These are phyloP conservation scores for Drosophila tropicalis DNA, from an alignment of 1,140 invertebrate species.

Conservation along the genomic window DNA sequence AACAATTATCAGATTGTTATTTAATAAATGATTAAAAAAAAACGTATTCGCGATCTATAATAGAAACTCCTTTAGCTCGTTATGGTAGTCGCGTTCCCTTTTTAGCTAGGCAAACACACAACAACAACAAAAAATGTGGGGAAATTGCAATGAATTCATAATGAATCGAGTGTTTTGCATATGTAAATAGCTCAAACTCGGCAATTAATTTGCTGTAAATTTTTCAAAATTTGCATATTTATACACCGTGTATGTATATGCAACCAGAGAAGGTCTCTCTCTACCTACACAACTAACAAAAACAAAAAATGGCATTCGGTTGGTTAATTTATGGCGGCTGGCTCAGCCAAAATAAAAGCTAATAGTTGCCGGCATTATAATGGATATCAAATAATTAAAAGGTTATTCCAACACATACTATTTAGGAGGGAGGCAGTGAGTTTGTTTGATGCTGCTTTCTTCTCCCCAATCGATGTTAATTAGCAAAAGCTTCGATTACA, in stretches of 20 bases:
- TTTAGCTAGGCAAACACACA: too few relatives aligned
- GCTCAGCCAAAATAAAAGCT: too few relatives aligned
- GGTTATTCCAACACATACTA: neutral
- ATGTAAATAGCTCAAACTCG: slow-evolving; percentile 11
- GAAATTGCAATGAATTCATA: slow-evolving; percentile 2
- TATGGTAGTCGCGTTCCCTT: too few relatives aligned
- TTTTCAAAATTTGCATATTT: slow-evolving; percentile 25
- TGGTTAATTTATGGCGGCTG: too few relatives aligned
- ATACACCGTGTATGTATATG: neutral
- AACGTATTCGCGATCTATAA: too few relatives aligned
- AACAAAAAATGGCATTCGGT: too few relatives aligned
- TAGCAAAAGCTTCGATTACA: neutral
- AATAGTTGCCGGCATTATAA: too few relatives aligned
- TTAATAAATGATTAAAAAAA: too few relatives aligned
- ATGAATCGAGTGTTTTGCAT: slow-evolving; percentile 7
- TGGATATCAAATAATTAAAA: slow-evolving; percentile 3
- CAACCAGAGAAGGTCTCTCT: too few relatives aligned
- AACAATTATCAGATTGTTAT: too few relatives aligned
- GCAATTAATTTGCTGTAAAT: slow-evolving; percentile 9
- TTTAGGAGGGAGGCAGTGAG: neutral
- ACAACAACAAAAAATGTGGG: neutral
- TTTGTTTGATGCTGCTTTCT: neutral
- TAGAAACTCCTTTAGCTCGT: too few relatives aligned
- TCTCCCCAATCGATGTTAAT: neutral
- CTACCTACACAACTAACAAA: too few relatives aligned